phyloP scores from a whole-genome alignment of 2,797 vertebrate genomes.

The Chlorospingus flavigularis region DNA sequence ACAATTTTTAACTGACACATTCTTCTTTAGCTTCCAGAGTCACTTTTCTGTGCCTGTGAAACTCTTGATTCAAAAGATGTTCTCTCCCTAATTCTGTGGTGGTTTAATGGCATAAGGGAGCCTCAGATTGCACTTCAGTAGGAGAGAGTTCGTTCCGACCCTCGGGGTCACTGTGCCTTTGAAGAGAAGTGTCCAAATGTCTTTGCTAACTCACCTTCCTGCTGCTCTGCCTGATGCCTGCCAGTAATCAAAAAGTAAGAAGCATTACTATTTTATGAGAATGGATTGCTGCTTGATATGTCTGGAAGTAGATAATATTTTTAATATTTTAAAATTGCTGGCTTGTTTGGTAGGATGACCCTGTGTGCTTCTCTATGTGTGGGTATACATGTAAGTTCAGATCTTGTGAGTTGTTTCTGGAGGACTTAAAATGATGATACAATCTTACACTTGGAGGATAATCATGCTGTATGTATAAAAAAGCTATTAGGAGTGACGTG shows the following conservation, averaged over 20 bases:
- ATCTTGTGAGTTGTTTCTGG: neutral
- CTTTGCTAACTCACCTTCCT: conserved; percentile 20
- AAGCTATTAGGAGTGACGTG: neutral
- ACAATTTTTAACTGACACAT: neutral
- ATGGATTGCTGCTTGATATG: neutral
- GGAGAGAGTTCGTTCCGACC: neutral
- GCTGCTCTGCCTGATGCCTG: conserved; percentile 8
- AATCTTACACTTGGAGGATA: neutral
- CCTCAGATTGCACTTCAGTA: neutral
- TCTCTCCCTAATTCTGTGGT: neutral
- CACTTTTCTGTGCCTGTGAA: neutral
- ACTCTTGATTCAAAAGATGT: neutral
- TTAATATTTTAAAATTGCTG: conserved; percentile 34
- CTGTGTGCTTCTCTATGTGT: neutral
- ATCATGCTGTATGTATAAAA: neutral
- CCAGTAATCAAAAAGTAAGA: conserved; percentile 16
- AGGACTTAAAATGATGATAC: neutral
- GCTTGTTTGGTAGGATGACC: neutral
- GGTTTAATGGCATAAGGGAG: neutral
- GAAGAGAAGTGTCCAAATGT: neutral
- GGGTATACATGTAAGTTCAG: neutral
- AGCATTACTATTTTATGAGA: conserved; percentile 50
- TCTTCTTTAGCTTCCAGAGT: neutral
- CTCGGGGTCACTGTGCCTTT: conserved; percentile 21
- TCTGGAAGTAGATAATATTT: neutral